phyloP scores from a whole-genome alignment of 2,797 vertebrate species.

The Hydrocynus forskahlii region DNA sequence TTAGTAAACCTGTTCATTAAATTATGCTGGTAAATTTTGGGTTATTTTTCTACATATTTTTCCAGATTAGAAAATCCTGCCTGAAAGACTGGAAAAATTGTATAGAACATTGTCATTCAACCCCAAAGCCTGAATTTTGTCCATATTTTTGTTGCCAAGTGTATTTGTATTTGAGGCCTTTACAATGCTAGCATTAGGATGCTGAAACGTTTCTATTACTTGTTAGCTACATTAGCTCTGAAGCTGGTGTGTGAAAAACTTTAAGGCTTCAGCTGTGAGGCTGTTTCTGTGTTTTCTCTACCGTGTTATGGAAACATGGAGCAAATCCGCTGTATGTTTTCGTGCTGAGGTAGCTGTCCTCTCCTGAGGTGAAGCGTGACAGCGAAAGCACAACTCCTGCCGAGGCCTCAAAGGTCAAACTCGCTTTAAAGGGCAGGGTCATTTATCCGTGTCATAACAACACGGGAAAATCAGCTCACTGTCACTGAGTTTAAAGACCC shows the following conservation, averaged over 20 bases:
- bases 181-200: no score
- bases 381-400: not conserved
- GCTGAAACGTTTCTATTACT: no score
- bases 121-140: no score
- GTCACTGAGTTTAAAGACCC: not conserved
- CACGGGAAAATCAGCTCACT: not conserved
- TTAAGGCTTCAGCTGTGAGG: not conserved
- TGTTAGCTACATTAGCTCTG: not conserved
- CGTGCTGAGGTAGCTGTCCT: not conserved
- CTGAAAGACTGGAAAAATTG: no score
- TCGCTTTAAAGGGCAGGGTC: conserved; percentile 27
- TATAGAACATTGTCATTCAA: no score
- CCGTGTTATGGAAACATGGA: not conserved
- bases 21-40: no score
- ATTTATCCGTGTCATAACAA: conserved; percentile 22
- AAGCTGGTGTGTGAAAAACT: not conserved
- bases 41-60: no score
- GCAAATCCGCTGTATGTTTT: not conserved
- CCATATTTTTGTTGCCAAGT: no score
- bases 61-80: no score
- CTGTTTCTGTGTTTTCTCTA: not conserved
- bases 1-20: no score
- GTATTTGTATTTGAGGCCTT: no score
- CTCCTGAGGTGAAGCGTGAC: not conserved
- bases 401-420: conserved; percentile 23